These are phyloP conservation scores for Herminia tarsipennalis DNA, from an alignment of 2,888 invertebrate species.

Conservation along the genomic window DNA sequence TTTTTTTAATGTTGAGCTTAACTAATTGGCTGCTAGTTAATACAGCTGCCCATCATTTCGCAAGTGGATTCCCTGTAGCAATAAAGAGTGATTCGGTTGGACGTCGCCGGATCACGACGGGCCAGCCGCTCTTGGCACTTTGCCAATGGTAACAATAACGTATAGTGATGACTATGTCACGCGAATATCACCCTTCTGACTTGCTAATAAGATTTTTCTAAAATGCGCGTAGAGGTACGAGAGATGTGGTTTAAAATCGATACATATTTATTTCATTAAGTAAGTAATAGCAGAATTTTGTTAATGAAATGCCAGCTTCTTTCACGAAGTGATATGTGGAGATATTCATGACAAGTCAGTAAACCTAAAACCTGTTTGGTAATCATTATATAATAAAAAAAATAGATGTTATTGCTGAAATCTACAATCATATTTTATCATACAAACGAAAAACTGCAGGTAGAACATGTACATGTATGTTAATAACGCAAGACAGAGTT, in stretches of 20 bases:
- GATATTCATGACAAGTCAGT: too few species aligned
- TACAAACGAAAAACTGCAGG: too few species aligned
- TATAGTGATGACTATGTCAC: slow-evolving; percentile 25
- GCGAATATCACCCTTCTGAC: slow-evolving; percentile 38
- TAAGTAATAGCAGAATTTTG: slow-evolving; percentile 1
- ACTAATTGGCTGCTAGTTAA: background rate
- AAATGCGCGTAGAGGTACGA: slow-evolving; percentile 21
- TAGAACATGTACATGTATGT: too few species aligned
- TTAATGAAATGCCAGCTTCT: too few species aligned
- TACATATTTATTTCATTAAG: slow-evolving; percentile 4
- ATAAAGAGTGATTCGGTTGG: slow-evolving; percentile 49
- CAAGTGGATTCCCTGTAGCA: slow-evolving; percentile 19
- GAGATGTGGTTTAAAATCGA: slow-evolving; percentile 15
- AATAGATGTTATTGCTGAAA: too few species aligned
- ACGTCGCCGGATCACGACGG: slow-evolving; percentile 38
- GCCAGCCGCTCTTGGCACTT: slow-evolving; percentile 47
- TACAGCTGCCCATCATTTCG: slow-evolving; percentile 22
- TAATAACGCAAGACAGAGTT: too few species aligned
- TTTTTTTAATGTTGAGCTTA: background rate
- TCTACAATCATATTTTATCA: too few species aligned
- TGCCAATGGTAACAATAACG: slow-evolving; percentile 48
- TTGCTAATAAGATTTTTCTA: slow-evolving; percentile 34
- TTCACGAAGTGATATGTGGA: too few species aligned
- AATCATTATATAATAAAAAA: too few species aligned
- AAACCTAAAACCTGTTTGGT: too few species aligned